Conservation (phyloP, 2,888 invertebrate genomes). For the Chloromyia formosa region DNA sequence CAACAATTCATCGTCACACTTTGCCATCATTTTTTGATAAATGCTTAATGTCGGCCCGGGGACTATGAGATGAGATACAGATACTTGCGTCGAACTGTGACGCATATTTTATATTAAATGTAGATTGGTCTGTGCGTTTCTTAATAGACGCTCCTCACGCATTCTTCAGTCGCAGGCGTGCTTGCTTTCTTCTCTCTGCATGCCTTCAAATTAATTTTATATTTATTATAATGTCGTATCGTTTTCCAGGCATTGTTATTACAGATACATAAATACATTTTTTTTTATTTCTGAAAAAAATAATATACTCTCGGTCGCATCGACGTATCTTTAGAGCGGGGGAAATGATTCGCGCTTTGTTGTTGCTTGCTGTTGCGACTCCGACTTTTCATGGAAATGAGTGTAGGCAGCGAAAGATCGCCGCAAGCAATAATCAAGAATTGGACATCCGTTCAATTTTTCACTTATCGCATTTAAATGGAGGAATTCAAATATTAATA, state of each 20-base stretch:
- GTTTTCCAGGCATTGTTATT: no score
- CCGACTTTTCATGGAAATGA: conserved; percentile 1
- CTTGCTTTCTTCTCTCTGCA: no score
- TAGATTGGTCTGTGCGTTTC: neutral
- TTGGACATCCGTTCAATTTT: conserved; percentile 27
- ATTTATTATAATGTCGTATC: neutral
- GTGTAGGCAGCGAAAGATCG: neutral
- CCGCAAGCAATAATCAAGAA: conserved; percentile 8
- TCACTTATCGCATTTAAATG: conserved; percentile 25
- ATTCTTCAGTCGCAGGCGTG: no score
- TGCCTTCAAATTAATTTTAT: conserved; percentile 6
- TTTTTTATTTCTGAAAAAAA: no score
- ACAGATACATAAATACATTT: no score
- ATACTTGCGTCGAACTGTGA: neutral
- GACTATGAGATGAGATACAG: neutral
- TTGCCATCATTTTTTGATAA: neutral
- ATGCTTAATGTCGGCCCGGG: neutral
- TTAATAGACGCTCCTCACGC: neutral
- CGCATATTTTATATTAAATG: neutral
- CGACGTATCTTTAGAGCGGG: neutral
- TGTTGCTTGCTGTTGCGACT: neutral
- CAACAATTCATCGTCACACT: no score
- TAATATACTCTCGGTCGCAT: neutral
- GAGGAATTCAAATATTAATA: neutral
- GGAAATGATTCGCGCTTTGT: neutral